These are phyloP conservation scores for Rhadina sibilatrix DNA, from an alignment of 2,113 vertebrate genomes.

Conservation along the genomic window DNA sequence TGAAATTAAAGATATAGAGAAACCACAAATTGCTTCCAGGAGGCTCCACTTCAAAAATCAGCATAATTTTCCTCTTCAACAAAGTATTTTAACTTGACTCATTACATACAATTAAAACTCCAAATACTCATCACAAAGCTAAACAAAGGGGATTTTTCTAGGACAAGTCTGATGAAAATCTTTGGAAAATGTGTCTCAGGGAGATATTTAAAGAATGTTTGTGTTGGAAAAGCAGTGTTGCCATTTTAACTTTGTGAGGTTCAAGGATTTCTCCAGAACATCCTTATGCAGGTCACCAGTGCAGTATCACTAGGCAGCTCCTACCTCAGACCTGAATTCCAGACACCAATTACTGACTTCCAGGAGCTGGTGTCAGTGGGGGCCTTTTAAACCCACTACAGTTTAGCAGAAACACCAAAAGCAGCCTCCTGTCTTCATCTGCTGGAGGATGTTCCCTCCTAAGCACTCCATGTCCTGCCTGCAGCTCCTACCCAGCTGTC, in stretches of 20 bases:
- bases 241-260: neutral
- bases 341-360: neutral
- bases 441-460: neutral
- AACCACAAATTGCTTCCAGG: constrained; percentile 52
- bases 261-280: neutral
- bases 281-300: neutral
- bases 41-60: constrained; percentile 40
- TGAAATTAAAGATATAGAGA: constrained; percentile 33
- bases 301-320: accelerated
- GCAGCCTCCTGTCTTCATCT: neutral
- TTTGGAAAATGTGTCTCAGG: constrained; percentile 14
- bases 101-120: constrained; percentile 37
- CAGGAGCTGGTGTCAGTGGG: accelerated
- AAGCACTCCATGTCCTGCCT: accelerated
- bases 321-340: neutral
- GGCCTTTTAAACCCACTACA: neutral
- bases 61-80: constrained; percentile 22
- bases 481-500: neutral
- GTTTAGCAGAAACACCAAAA: neutral
- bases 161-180: neutral
- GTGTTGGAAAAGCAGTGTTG: neutral
- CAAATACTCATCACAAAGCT: constrained; percentile 10
- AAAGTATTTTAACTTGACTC: constrained; percentile 43
- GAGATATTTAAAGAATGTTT: neutral
- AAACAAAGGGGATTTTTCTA: constrained; percentile 46